phyloP scores from a whole-genome alignment of 2,888 invertebrate species.

The Pharmacophagus antenor region DNA sequence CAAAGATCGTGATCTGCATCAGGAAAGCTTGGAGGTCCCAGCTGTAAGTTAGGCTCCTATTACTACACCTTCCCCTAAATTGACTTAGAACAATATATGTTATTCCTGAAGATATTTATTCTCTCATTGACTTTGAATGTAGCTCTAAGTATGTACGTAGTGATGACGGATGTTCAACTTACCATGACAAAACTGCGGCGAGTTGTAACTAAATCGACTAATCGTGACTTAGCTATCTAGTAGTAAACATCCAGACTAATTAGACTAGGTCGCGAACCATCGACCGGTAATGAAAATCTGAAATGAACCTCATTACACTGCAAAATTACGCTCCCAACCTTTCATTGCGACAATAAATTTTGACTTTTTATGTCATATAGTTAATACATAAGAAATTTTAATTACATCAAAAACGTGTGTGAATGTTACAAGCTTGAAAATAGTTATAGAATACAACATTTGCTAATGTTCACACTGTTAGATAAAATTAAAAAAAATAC shows the following conservation, averaged over 20 bases:
- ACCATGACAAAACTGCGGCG: constrained; percentile 67
- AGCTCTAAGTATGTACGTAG: constrained; percentile 6
- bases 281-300: constrained; percentile 76
- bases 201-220: constrained; percentile 73
- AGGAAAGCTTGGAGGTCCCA: constrained; percentile 39
- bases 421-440: too few relatives aligned
- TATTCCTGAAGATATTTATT: constrained; percentile 6
- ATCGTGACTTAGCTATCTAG: constrained; percentile 76
- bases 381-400: background rate
- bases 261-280: constrained; percentile 76
- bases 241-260: constrained; percentile 78
- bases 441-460: too few relatives aligned
- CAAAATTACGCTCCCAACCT: constrained; percentile 69
- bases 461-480: too few relatives aligned
- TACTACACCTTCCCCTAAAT: constrained; percentile 36
- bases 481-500: too few relatives aligned
- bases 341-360: constrained; percentile 39
- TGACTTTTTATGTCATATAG: background rate
- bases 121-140: constrained; percentile 7
- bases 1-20: constrained; percentile 45
- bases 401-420: background rate
- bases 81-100: constrained; percentile 33
- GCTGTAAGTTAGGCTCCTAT: constrained; percentile 37
- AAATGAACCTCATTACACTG: constrained; percentile 67
- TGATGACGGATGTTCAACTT: constrained; percentile 61